phyloP scores from a whole-genome alignment of 1,140 invertebrate species.

The Drosophila truncata region DNA sequence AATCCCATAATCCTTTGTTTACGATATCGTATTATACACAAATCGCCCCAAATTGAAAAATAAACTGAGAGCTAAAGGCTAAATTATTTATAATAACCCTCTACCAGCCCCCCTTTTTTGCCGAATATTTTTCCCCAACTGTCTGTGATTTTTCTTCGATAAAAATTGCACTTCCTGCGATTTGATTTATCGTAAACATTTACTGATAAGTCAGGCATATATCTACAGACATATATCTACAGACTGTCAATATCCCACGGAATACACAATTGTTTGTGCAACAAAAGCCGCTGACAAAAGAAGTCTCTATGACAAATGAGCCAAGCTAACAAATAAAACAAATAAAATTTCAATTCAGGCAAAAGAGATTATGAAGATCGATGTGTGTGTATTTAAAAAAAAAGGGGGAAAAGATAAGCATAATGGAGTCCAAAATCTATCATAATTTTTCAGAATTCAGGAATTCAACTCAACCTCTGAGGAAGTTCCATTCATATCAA shows the following conservation, averaged over 20 bases:
- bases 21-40: conserved; percentile 26
- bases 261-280: conserved; percentile 57
- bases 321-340: conserved; percentile 41
- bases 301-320: conserved; percentile 59
- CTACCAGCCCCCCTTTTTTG: background rate
- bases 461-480: background rate
- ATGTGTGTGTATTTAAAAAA: conserved; percentile 22
- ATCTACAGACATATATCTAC: conserved; percentile 10
- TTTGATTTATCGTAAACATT: conserved; percentile 40
- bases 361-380: conserved; percentile 39
- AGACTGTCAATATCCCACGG: conserved; percentile 39
- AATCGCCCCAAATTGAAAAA: conserved; percentile 30
- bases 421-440: conserved; percentile 21
- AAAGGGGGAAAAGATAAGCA: conserved; percentile 9
- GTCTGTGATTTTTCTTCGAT: conserved; percentile 16
- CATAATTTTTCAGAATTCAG: conserved; percentile 13
- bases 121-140: background rate
- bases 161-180: conserved; percentile 46
- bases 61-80: conserved; percentile 22
- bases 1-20: conserved; percentile 41
- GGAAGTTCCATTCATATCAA: conserved; percentile 23
- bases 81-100: conserved; percentile 19
- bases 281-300: conserved; percentile 50
- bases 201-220: conserved; percentile 15
- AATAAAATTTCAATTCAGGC: conserved; percentile 39